Conservation (phyloP, 23 tunicate species). For the Clavelina lepadiformis region DNA sequence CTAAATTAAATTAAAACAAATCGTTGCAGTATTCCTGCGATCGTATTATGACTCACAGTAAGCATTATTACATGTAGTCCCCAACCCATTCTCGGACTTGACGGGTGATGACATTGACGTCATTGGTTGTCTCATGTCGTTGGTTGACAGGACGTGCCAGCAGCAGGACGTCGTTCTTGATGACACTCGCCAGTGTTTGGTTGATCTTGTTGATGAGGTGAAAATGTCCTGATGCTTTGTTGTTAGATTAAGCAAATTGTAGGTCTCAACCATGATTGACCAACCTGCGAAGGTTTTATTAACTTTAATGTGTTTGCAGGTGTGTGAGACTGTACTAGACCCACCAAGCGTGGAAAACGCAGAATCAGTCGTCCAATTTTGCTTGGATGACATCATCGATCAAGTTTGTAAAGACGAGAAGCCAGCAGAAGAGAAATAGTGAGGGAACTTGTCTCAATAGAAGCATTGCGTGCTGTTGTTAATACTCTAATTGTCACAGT, state of each 20-base stretch:
- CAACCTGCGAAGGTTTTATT: background rate
- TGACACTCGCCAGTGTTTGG: slow-evolving; percentile 38
- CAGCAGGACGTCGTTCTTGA: slow-evolving; percentile 41
- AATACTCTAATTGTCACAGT: no score
- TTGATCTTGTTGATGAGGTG: slow-evolving; percentile 47
- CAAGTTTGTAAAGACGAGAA: slow-evolving; percentile 47
- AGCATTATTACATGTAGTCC: no score
- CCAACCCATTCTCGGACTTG: slow-evolving; percentile 15
- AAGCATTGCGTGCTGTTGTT: background rate
- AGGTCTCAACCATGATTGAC: background rate
- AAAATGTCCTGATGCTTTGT: background rate
- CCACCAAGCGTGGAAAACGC: no score
- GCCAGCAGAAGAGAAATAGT: no score
- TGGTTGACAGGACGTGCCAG: slow-evolving; percentile 48
- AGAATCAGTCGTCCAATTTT: slow-evolving; percentile 7
- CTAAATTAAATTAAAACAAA: no score
- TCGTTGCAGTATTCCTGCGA: no score
- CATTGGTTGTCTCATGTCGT: slow-evolving; percentile 55
- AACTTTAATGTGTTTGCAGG: background rate
- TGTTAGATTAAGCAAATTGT: background rate
- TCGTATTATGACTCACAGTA: no score
- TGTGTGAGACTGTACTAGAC: no score
- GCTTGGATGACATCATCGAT: slow-evolving; percentile 25
- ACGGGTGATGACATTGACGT: slow-evolving; percentile 64
- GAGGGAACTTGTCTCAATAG: no score